These are phyloP conservation scores for Limnephilus rhombicus DNA, from an alignment of 2,888 invertebrate species.

Conservation along the genomic window DNA sequence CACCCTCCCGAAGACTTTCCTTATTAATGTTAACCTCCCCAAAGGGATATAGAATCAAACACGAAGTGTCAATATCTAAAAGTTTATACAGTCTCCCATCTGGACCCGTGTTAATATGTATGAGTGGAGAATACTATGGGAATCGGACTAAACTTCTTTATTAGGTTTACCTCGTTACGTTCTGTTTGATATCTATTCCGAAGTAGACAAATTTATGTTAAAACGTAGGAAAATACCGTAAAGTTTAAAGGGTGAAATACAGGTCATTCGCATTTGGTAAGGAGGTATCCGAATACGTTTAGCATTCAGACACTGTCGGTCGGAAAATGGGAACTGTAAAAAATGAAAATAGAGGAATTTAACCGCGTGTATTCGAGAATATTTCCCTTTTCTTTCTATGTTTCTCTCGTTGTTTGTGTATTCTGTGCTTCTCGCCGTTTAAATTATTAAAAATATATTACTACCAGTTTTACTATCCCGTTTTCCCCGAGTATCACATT, in stretches of 20 bases:
- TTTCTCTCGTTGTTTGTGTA: not conserved
- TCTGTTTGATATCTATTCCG: constrained; percentile 33
- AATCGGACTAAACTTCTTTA: constrained; percentile 17
- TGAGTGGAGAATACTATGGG: constrained; percentile 13
- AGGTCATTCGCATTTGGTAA: constrained; percentile 1
- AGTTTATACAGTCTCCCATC: not conserved
- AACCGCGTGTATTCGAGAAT: not conserved
- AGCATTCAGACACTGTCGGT: not conserved
- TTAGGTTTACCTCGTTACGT: constrained; percentile 40
- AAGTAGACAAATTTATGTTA: constrained; percentile 21
- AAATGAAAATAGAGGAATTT: not conserved
- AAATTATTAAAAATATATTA: not conserved
- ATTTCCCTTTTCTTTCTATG: not conserved
- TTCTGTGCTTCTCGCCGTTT: not conserved
- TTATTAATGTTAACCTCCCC: not conserved
- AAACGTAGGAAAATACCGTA: constrained; percentile 14
- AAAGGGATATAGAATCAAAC: not conserved
- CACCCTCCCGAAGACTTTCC: not conserved
- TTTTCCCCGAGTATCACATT: no score
- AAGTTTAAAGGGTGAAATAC: constrained; percentile 2
- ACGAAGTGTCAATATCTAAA: not conserved
- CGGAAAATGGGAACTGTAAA: not conserved
- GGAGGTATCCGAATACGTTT: not conserved
- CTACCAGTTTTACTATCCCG: not conserved
- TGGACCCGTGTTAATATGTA: constrained; percentile 35